A percentile compares a stretch with the other conserved stretches of the same genome.
Conservation (phyloP, 2,797 vertebrate species). For the Malurus splendens region DNA sequence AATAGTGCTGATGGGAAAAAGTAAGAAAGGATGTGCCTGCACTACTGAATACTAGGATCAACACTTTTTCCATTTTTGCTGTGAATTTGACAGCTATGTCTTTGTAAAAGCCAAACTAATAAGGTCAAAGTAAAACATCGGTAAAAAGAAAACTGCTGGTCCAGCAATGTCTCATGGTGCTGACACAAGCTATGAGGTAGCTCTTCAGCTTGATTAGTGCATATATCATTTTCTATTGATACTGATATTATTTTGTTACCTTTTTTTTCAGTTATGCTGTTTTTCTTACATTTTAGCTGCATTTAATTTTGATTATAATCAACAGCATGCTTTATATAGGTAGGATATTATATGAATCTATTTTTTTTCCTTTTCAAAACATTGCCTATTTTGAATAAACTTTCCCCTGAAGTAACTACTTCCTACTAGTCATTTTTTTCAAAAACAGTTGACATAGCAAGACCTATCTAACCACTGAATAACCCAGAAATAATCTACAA, state of each 20-base stretch:
- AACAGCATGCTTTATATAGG: not conserved
- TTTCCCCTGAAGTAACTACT: not conserved
- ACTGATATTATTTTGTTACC: not conserved
- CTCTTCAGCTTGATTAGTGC: not conserved
- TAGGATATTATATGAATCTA: not conserved
- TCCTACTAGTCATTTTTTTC: not conserved
- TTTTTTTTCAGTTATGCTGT: not conserved
- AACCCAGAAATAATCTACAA: not conserved
- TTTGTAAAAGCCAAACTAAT: not conserved
- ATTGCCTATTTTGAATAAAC: not conserved
- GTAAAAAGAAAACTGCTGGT: not conserved
- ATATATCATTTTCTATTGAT: not conserved
- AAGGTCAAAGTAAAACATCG: conserved; percentile 24
- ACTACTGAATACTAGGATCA: not conserved
- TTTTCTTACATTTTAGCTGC: not conserved
- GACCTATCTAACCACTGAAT: not conserved
- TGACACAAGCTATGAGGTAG: not conserved
- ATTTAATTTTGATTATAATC: not conserved
- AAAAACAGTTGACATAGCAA: not conserved
- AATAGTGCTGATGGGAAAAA: conserved; percentile 21
- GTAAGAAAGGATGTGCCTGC: not conserved
- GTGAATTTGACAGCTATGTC: not conserved
- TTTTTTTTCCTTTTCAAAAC: not conserved
- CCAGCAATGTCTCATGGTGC: not conserved
- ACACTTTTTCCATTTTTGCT: conserved; percentile 10